Percentiles rank a stretch among this genome's conserved stretches.
These are phyloP conservation scores for Pempheris klunzingeri DNA, from an alignment of 2,797 vertebrate species.

Conservation along the genomic window DNA sequence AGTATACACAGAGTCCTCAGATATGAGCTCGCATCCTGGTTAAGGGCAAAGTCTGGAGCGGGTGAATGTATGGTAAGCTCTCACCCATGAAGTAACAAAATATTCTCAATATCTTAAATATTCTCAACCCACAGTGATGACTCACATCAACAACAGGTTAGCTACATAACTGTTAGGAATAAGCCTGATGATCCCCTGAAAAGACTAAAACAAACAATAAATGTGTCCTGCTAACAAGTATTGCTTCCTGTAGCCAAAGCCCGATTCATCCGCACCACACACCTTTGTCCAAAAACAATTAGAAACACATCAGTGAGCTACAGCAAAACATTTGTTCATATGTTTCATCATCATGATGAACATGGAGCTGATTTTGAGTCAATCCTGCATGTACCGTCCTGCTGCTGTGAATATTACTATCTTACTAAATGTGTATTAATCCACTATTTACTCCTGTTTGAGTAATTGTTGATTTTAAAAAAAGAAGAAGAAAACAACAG, in stretches of 20 bases:
- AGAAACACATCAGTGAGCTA: no score
- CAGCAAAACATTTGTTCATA: neutral
- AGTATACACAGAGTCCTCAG: conserved; percentile 15
- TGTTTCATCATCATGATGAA: neutral
- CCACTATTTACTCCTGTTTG: neutral
- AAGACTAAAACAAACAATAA: neutral
- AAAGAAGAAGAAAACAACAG: no score
- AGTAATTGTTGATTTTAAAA: neutral
- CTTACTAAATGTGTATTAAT: neutral
- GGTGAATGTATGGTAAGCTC: neutral
- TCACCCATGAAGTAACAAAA: neutral
- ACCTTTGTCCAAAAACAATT: neutral
- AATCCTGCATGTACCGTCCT: neutral
- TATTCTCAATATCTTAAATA: neutral
- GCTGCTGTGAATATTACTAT: neutral
- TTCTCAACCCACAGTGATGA: neutral
- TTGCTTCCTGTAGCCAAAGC: neutral
- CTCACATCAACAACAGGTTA: neutral
- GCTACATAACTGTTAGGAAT: neutral
- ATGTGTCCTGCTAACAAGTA: neutral
- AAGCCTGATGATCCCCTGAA: neutral
- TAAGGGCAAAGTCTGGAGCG: neutral
- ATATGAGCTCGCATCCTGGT: conserved; percentile 38
- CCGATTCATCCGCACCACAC: neutral
- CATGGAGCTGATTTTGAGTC: neutral